phyloP scores from a whole-genome alignment of 2,888 invertebrate species.

The Sympetrum striolatum region DNA sequence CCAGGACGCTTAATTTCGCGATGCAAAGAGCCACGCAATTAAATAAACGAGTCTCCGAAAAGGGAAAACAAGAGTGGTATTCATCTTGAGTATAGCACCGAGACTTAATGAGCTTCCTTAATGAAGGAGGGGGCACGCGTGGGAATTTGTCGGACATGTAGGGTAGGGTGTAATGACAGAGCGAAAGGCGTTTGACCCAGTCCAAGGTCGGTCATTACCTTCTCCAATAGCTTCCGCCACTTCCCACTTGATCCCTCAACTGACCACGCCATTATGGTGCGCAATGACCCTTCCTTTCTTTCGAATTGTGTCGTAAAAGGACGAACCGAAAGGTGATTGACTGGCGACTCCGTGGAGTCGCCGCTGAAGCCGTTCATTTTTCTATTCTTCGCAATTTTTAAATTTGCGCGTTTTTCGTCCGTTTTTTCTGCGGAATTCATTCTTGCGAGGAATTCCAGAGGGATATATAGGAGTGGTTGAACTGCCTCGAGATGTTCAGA shows the following conservation, averaged over 20 bases:
- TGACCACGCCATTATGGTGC: neutral
- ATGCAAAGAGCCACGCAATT: too few species aligned
- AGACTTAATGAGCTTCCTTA: neutral
- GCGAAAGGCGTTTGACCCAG: slow-evolving; percentile 42
- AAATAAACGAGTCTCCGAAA: neutral
- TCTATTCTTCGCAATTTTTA: too few species aligned
- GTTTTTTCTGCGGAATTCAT: too few species aligned
- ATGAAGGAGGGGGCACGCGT: neutral
- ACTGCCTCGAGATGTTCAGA: too few species aligned
- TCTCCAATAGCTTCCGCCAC: slow-evolving; percentile 13
- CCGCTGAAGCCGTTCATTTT: neutral
- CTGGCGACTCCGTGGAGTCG: neutral
- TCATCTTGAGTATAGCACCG: neutral
- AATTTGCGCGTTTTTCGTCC: too few species aligned
- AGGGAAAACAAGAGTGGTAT: neutral
- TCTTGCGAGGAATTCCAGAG: too few species aligned
- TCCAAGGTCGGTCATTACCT: slow-evolving; percentile 43
- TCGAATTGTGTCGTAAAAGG: neutral
- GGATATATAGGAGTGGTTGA: too few species aligned
- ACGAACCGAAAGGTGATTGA: neutral
- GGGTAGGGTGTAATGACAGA: neutral
- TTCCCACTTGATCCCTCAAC: slow-evolving; percentile 42
- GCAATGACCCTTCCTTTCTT: neutral
- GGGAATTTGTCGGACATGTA: neutral
- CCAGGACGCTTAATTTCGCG: too few species aligned